A percentile compares a stretch with the other conserved stretches of the same genome.
Conservation (phyloP, 2,888 invertebrate species). For the Amitus sp. region DNA sequence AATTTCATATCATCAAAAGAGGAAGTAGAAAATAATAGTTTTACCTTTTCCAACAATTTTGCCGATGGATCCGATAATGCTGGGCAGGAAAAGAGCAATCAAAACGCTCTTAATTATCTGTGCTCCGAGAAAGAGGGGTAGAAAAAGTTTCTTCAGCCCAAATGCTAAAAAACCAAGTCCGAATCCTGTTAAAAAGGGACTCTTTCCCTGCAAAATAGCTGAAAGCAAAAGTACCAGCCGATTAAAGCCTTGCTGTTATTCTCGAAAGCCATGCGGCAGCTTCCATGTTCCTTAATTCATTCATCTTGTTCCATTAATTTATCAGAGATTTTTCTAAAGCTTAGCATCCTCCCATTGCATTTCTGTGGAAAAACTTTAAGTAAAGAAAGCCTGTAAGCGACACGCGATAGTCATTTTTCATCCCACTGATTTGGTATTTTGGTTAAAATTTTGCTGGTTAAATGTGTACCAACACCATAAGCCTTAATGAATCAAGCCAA, state of each 20-base stretch:
- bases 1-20: no score
- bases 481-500: no score
- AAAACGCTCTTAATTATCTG: conserved; percentile 85
- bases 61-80: conserved; percentile 83
- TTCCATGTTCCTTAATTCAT: conserved; percentile 19
- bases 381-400: conserved; percentile 13
- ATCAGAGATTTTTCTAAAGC: no score
- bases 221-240: conserved; percentile 63
- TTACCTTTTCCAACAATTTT: conserved; percentile 86
- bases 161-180: conserved; percentile 77
- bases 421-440: neutral
- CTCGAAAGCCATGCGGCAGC: conserved; percentile 58
- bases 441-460: no score
- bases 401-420: neutral
- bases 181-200: conserved; percentile 73
- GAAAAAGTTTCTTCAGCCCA: conserved; percentile 84
- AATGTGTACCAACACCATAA: no score
- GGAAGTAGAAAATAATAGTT: neutral
- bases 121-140: conserved; percentile 83
- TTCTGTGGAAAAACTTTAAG: conserved; percentile 23
- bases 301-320: conserved; percentile 15
- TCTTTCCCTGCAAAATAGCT: conserved; percentile 67
- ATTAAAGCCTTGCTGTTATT: conserved; percentile 63
- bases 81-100: conserved; percentile 85
- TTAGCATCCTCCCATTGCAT: conserved; percentile 11